Conservation (phyloP, 2,113 vertebrate genomes). For the Halcyon malimbica region DNA sequence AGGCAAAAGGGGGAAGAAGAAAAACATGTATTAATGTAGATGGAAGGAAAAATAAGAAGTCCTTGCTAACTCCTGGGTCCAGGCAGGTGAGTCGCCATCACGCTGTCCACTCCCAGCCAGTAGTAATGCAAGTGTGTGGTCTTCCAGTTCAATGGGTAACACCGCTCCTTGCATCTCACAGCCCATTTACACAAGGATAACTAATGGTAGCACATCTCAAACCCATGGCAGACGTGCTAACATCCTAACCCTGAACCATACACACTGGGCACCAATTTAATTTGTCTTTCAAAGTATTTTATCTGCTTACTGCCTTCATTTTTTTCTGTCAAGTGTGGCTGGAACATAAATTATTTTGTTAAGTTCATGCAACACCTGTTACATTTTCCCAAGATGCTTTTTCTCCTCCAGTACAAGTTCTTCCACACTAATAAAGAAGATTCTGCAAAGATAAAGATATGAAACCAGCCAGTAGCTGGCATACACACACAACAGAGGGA, state of each 20-base stretch:
- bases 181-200: background rate
- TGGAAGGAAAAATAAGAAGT: background rate
- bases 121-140: accelerated
- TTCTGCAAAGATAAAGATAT: background rate
- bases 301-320: background rate
- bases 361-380: background rate
- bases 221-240: accelerated
- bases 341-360: background rate
- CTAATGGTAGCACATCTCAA: background rate
- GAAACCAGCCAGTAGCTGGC: background rate
- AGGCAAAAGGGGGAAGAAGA: background rate
- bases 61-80: background rate
- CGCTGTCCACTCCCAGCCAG: background rate
- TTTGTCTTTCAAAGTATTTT: background rate
- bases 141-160: background rate
- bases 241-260: background rate
- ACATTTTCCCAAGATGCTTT: background rate
- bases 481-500: background rate
- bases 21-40: background rate
- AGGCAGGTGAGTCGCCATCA: background rate
- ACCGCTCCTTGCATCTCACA: background rate
- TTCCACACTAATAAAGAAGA: background rate
- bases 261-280: accelerated
- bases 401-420: background rate
- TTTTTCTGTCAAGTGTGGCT: background rate